A percentile compares a stretch with the other conserved stretches of the same genome.
These are phyloP conservation scores for Torymus auratus DNA, from an alignment of 2,888 invertebrate species.

Conservation along the genomic window DNA sequence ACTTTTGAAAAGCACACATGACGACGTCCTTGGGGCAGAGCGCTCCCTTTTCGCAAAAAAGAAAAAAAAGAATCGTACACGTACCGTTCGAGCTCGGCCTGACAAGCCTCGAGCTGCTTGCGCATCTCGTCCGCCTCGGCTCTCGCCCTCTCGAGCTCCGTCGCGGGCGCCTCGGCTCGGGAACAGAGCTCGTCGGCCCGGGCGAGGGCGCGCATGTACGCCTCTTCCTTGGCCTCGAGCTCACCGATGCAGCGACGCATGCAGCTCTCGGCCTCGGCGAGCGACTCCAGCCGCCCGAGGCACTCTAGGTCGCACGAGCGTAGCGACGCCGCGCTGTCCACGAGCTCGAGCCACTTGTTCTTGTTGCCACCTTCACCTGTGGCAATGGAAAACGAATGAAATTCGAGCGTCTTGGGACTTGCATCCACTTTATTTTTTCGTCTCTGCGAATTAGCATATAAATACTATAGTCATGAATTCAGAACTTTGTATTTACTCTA, in stretches of 20 bases:
- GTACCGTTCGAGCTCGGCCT: conserved; percentile 78
- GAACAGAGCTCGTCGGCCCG: conserved; percentile 84
- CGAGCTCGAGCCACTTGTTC: conserved; percentile 54
- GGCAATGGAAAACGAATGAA: not conserved
- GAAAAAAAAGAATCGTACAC: conserved; percentile 52
- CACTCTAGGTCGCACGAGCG: conserved; percentile 73
- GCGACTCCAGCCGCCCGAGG: conserved; percentile 77
- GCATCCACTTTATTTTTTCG: too few relatives aligned
- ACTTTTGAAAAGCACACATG: too few relatives aligned
- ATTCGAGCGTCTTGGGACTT: too few relatives aligned
- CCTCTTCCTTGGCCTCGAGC: conserved; percentile 82
- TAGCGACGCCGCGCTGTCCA: conserved; percentile 67
- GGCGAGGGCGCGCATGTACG: conserved; percentile 84
- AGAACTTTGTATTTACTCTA: too few relatives aligned
- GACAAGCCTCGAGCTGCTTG: conserved; percentile 55
- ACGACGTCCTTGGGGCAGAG: too few relatives aligned
- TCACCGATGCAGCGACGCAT: conserved; percentile 82
- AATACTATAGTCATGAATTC: too few relatives aligned
- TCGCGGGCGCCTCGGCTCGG: conserved; percentile 81
- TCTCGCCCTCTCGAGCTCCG: conserved; percentile 80
- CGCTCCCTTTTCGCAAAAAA: too few relatives aligned
- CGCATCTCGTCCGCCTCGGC: conserved; percentile 75
- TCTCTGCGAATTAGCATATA: too few relatives aligned
- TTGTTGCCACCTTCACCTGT: not conserved
- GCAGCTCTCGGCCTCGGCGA: conserved; percentile 79